A percentile compares a stretch with the other conserved stretches of the same genome.
These are phyloP conservation scores for Coecobrya sp. DNA, from an alignment of 2,888 invertebrate genomes.

Conservation along the genomic window DNA sequence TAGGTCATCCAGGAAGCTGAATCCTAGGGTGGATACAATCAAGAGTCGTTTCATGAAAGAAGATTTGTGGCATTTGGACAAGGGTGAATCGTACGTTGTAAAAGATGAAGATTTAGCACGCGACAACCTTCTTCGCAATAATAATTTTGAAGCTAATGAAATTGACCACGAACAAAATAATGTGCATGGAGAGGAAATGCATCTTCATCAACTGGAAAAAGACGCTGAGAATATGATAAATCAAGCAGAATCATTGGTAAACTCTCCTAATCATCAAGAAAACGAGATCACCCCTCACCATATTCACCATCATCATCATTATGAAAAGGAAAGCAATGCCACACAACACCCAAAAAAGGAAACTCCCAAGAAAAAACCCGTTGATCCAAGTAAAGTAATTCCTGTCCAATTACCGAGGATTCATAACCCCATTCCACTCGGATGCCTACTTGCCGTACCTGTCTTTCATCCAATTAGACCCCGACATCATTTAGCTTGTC, in stretches of 20 bases:
- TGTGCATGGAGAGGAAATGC: neutral
- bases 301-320: constrained; percentile 73
- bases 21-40: constrained; percentile 5
- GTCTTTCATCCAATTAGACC: constrained; percentile 85
- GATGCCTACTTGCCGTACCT: constrained; percentile 85
- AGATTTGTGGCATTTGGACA: constrained; percentile 70
- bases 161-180: constrained; percentile 24
- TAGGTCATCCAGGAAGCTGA: neutral
- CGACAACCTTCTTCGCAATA: constrained; percentile 22
- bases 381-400: neutral
- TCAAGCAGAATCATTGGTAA: constrained; percentile 1
- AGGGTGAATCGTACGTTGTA: constrained; percentile 47
- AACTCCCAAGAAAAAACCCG: neutral
- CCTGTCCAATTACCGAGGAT: constrained; percentile 73
- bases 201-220: constrained; percentile 11
- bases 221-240: constrained; percentile 50
- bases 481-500: constrained; percentile 84
- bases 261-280: neutral
- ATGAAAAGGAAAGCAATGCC: neutral
- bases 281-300: neutral
- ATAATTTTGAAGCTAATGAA: constrained; percentile 30
- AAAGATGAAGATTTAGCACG: constrained; percentile 45
- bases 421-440: constrained; percentile 85
- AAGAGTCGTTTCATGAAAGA: constrained; percentile 52
- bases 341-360: neutral